Base-by-base conservation (phyloP, 1,140 invertebrate species). In the Nilaparvata lugens region DNA sequence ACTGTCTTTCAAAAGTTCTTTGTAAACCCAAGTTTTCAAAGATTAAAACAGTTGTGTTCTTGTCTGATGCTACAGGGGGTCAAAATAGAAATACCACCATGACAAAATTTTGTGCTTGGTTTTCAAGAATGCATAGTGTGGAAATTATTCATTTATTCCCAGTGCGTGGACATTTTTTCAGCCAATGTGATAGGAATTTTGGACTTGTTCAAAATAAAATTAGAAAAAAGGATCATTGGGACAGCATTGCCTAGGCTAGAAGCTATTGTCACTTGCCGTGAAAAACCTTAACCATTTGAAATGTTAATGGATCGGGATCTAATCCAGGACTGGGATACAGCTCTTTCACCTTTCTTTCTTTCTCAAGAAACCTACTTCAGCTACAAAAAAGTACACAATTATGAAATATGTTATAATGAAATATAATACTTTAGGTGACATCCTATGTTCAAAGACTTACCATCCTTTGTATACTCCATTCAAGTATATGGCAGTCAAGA, bases 161-260 rank as follows among this genome's bases (percentile, higher is more conserved):
- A 18, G 63, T 66, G 4, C 40, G 55, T 14, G 62, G 64, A 53
- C 64, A 67, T 42, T 63, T 56, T 11, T 67, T 63, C 45, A 51
- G 45, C 28, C 59, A 65, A 52, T 65, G 64, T 52, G 65, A 67
- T 57, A 14, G 64, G 23, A 67, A 67, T 23, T 67, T 67, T 55
- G 64, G 65, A 31, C 43, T 59, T 31, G 61, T 59, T 18, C 57
- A 54, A n/a, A 56, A 64, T 28, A 62, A 53, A 40, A 52, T 61
- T n/a, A n/a, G 61, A 60, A 63, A 60, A 56, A 2, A 11, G 31
- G 52, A 31, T 14, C n/a, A 62, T 66, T 14, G 42, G 45, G 14
- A 60, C 61, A 51, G 60, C 60, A 24, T 56, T 52, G 53, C n/a
- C 40, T 48, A 57, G 45, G 53, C 24, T 61, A 54, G 55, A 55